phyloP scores from a whole-genome alignment of 1,140 invertebrate species.

The Wasmannia auropunctata region DNA sequence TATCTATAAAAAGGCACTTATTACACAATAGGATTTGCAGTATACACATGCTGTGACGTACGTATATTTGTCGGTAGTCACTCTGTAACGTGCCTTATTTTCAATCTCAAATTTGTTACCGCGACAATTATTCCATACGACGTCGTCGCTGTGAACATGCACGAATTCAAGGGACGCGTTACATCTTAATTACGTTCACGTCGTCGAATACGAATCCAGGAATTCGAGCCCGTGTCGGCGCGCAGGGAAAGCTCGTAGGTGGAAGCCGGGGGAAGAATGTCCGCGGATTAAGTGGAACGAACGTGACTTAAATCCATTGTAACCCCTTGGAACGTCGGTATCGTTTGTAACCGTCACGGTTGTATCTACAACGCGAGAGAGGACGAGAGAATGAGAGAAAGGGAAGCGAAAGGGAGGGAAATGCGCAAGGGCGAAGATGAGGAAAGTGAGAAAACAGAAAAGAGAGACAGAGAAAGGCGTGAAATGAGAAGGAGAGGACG shows the following conservation, averaged over 20 bases:
- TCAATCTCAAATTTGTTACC: slow-evolving; percentile 13
- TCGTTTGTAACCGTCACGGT: slow-evolving; percentile 72
- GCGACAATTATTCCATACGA: slow-evolving; percentile 48
- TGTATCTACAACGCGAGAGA: slow-evolving; percentile 63
- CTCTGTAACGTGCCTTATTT: neutral
- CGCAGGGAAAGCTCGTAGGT: slow-evolving; percentile 46
- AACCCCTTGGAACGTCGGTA: slow-evolving; percentile 68
- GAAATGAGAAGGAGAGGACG: neutral
- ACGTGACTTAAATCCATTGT: slow-evolving; percentile 76
- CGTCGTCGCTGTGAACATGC: slow-evolving; percentile 6
- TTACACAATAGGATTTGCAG: no score
- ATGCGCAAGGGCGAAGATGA: slow-evolving; percentile 22
- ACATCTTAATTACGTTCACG: slow-evolving; percentile 66
- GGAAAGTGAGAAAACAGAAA: slow-evolving; percentile 52
- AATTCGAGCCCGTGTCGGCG: slow-evolving; percentile 50
- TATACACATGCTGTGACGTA: no score
- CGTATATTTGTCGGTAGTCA: neutral
- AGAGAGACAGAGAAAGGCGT: neutral
- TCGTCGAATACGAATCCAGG: slow-evolving; percentile 59
- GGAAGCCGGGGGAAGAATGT: slow-evolving; percentile 68
- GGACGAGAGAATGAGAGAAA: slow-evolving; percentile 16
- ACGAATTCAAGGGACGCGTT: slow-evolving; percentile 55
- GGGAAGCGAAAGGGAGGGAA: neutral
- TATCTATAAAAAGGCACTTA: no score
- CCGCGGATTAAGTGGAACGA: slow-evolving; percentile 69